Evolutionary conservation across 2,888 invertebrate genomes (phyloP).

Genomic region (Rhimphoctona megacephalus): DNA sequence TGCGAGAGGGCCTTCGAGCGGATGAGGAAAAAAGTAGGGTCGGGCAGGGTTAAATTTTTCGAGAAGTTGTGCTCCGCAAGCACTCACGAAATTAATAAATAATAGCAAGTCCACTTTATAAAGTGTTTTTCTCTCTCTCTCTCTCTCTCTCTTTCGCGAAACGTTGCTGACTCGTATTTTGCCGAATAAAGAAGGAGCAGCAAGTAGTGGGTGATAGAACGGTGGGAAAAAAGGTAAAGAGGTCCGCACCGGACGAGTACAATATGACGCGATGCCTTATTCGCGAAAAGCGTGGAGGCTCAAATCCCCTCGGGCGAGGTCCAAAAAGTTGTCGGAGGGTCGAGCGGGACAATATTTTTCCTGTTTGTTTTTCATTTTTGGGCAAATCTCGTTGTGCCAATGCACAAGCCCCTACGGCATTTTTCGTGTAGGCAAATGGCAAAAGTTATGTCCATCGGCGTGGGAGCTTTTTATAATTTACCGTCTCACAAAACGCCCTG

Average conservation of each 20-base stretch:
- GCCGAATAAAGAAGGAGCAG: neutral
- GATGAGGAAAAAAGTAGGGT: neutral
- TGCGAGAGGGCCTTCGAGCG: neutral
- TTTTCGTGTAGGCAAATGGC: conserved; percentile 34
- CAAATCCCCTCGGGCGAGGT: conserved; percentile 65
- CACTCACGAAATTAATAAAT: conserved; percentile 75
- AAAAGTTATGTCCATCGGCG: conserved; percentile 57
- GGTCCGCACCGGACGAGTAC: conserved; percentile 53
- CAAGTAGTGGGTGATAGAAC: conserved; percentile 17
- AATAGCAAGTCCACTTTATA: conserved; percentile 73
- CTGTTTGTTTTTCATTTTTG: conserved; percentile 51
- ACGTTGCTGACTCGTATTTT: conserved; percentile 16
- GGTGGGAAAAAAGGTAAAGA: conserved; percentile 20
- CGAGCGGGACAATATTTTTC: conserved; percentile 71
- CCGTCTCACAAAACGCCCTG: conserved; percentile 74
- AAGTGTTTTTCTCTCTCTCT: conserved; percentile 63
- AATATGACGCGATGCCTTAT: conserved; percentile 68
- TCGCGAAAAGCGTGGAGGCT: conserved; percentile 61
- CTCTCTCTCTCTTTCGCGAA: conserved; percentile 62
- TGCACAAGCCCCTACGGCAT: neutral
- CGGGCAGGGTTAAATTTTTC: neutral
- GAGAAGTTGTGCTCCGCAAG: conserved; percentile 34
- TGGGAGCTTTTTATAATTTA: conserved; percentile 76
- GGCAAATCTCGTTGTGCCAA: conserved; percentile 17
- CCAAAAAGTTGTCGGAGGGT: conserved; percentile 56